A percentile compares a stretch with the other conserved stretches of the same genome.
Evolutionary conservation across 53 echinoderm and acorn worm species (phyloP).

Genomic region (Echinometra lucunter): DNA sequence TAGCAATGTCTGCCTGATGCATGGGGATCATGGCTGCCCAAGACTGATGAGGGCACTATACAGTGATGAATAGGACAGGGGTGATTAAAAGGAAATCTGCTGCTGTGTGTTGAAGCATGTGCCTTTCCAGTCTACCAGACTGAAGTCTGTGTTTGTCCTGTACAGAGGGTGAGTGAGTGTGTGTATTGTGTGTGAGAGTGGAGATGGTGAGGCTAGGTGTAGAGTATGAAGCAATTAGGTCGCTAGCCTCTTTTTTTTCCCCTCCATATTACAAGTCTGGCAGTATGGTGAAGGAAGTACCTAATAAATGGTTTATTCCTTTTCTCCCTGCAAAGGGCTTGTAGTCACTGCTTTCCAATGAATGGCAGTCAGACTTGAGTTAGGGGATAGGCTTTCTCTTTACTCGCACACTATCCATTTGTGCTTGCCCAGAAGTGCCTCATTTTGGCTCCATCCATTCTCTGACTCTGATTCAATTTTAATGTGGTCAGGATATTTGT

Average conservation of each 20-base stretch:
- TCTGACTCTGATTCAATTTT: constrained; percentile 23
- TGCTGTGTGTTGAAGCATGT: constrained; percentile 62
- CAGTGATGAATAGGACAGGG: constrained; percentile 60
- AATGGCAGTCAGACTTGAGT: not conserved
- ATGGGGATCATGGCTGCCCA: constrained; percentile 37
- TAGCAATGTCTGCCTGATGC: constrained; percentile 28
- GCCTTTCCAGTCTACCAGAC: constrained; percentile 17
- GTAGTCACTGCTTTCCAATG: not conserved
- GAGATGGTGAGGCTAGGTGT: constrained; percentile 7
- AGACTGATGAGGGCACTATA: constrained; percentile 60
- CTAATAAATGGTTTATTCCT: constrained; percentile 60
- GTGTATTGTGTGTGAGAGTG: not conserved
- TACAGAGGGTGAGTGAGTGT: not conserved
- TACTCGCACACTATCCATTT: not conserved
- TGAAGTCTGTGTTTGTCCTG: constrained; percentile 27
- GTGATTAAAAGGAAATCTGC: constrained; percentile 62
- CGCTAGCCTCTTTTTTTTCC: constrained; percentile 54
- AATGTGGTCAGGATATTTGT: constrained; percentile 51
- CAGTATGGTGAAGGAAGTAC: constrained; percentile 34
- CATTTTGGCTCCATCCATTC: constrained; percentile 38
- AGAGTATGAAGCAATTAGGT: constrained; percentile 50
- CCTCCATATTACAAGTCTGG: constrained; percentile 35
- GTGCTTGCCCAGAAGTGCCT: constrained; percentile 15
- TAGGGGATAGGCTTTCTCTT: not conserved
- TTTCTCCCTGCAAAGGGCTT: not conserved